Evolutionary conservation across 2,888 invertebrate genomes (phyloP).

Genomic region (Thereva nobilitata): DNA sequence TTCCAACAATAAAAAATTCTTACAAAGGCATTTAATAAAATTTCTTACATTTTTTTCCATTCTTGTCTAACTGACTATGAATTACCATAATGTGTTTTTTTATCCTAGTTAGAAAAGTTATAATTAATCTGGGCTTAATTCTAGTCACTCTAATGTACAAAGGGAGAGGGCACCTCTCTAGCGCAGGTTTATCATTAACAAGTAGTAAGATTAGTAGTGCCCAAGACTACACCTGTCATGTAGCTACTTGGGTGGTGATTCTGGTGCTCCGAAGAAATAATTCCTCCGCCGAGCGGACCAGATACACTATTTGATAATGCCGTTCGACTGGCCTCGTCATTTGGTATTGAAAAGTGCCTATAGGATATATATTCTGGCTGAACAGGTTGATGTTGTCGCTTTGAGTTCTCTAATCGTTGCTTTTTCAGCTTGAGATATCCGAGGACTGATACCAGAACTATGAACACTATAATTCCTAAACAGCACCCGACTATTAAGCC

Average conservation of each 20-base stretch:
- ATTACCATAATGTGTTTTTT: too few species aligned
- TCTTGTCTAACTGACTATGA: too few species aligned
- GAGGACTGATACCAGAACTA: constrained; percentile 80
- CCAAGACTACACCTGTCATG: constrained; percentile 56
- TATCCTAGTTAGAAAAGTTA: too few species aligned
- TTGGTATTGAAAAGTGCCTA: constrained; percentile 71
- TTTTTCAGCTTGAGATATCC: constrained; percentile 86
- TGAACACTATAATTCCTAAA: constrained; percentile 83
- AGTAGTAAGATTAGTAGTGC: constrained; percentile 56
- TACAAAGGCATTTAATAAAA: too few species aligned
- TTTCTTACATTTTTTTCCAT: too few species aligned
- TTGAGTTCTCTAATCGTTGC: constrained; percentile 71
- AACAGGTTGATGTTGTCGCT: constrained; percentile 67
- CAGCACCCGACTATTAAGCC: constrained; percentile 86
- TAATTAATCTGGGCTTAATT: too few species aligned
- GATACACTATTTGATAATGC: constrained; percentile 47
- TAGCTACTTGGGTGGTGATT: constrained; percentile 51
- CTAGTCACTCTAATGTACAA: constrained; percentile 17
- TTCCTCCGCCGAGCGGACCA: constrained; percentile 41
- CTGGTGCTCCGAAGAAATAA: constrained; percentile 29
- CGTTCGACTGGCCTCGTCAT: constrained; percentile 60
- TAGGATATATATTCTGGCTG: constrained; percentile 83
- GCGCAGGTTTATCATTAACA: constrained; percentile 46
- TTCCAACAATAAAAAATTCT: too few species aligned
- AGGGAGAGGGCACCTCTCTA: background rate